phyloP scores from a whole-genome alignment of 2,888 invertebrate species.

The Adineta ricciae region DNA sequence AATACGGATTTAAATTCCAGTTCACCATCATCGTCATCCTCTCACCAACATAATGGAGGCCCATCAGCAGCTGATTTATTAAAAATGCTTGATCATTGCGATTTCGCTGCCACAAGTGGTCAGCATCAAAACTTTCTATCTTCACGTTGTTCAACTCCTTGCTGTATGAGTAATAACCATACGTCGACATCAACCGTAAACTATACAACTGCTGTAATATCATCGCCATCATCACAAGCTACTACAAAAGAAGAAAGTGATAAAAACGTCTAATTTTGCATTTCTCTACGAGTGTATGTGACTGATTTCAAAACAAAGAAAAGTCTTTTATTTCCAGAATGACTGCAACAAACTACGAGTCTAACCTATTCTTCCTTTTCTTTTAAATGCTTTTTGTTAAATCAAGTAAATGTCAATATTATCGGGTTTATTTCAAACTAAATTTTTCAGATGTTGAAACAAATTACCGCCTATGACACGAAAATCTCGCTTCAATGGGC shows the following conservation, averaged over 20 bases:
- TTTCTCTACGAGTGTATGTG: neutral
- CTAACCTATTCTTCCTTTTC: neutral
- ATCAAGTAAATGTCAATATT: neutral
- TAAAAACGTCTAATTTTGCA: neutral
- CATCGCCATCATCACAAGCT: neutral
- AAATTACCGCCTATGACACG: neutral
- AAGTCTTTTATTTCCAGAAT: neutral
- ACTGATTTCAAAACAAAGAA: no score
- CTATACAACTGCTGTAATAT: neutral
- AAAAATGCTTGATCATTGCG: constrained; percentile 80
- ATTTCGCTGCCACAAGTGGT: constrained; percentile 53
- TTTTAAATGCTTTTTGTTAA: neutral
- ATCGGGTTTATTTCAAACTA: neutral
- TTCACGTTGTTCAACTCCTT: constrained; percentile 24
- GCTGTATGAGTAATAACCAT: neutral
- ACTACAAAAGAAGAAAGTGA: neutral
- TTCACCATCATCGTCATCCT: neutral
- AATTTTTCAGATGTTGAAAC: neutral
- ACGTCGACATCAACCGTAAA: neutral
- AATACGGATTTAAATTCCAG: constrained; percentile 5
- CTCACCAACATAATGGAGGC: constrained; percentile 58
- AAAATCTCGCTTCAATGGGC: neutral
- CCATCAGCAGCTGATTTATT: constrained; percentile 82
- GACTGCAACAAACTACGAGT: neutral
- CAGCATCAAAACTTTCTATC: constrained; percentile 1